These are phyloP conservation scores for Parus major DNA, from an alignment of 2,113 vertebrate species.

Conservation along the genomic window DNA sequence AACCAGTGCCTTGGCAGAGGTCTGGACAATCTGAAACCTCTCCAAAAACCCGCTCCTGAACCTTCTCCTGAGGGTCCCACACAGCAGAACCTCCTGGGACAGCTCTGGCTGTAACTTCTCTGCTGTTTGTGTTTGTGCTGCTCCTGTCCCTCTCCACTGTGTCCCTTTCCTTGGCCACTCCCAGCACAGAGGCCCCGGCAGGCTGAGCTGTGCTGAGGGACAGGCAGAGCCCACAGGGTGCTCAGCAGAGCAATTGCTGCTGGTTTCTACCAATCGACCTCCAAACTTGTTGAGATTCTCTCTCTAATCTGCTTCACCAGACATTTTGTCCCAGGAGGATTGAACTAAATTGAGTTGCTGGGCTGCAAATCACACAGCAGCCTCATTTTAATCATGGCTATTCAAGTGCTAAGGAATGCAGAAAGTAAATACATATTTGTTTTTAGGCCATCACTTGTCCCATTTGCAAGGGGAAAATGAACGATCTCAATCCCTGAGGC, in stretches of 20 bases:
- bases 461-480: slow-evolving; percentile 19
- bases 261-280: neutral
- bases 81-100: neutral
- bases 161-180: neutral
- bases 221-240: neutral
- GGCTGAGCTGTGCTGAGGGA: neutral
- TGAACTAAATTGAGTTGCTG: slow-evolving; percentile 12
- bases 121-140: neutral
- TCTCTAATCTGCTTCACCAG: slow-evolving; percentile 23
- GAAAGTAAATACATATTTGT: slow-evolving; percentile 44
- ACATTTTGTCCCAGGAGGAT: slow-evolving; percentile 10
- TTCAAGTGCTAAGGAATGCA: slow-evolving; percentile 43
- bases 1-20: neutral
- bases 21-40: neutral
- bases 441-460: neutral
- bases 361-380: slow-evolving; percentile 28
- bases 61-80: neutral
- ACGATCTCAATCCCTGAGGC: neutral
- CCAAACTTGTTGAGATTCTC: slow-evolving; percentile 4
- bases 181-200: neutral
- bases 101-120: neutral
- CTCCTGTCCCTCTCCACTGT: neutral
- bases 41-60: neutral
- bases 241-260: neutral
- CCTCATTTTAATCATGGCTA: slow-evolving; percentile 32